Evolutionary conservation across 2,113 vertebrate species (phyloP), one percentile per base, ranked within the genome.

Genomic region (Cottus gobio): DNA sequence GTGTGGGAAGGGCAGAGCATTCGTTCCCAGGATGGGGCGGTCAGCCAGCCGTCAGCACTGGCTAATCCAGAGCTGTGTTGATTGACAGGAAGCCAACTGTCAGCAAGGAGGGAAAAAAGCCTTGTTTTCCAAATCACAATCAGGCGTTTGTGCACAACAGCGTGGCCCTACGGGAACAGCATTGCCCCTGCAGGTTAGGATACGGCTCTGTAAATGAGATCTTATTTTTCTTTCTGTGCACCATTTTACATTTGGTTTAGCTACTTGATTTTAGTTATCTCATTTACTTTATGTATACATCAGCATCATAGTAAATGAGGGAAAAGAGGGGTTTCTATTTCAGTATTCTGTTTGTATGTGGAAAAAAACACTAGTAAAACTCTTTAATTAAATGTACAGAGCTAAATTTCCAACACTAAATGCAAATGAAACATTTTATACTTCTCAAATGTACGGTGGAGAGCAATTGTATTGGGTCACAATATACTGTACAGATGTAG

Each of bases 41-140:
- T 80, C 88, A 87, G 80, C 81, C 80, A 77, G 57, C 62, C 68
- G 68, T 89, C 87, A 83, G 74, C 61, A 52, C 20, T 0, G 71
- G 69, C 73, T 88, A 73, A 91, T 85, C 85, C 71, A 50, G 64
- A 82, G 80, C 75, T 24, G 71, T 10, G 87, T 7, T 90, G 91
- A 91, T 28, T 86, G 90, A 92, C 91, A 81, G 72, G 61, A 61
- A 57, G 63, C 70, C 66, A 36, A 84, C 82, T 79, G 89, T 91
- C 87, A 86, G 84, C 83, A 78, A 77, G 75, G 36, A n/a, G 36
- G 34, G 61, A 71, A 71, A 70, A 82, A 68, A 26, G 82, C 84
- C 79, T 85, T 52, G 84, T 68, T 77, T 72, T 83, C 72, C 48
- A 65, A 58, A 39, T 36, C 64, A 56, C 30, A 44, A 42, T 5